Evolutionary conservation across 2,113 vertebrate species (phyloP).

Genomic region (Hemiscyllium ocellatum): DNA sequence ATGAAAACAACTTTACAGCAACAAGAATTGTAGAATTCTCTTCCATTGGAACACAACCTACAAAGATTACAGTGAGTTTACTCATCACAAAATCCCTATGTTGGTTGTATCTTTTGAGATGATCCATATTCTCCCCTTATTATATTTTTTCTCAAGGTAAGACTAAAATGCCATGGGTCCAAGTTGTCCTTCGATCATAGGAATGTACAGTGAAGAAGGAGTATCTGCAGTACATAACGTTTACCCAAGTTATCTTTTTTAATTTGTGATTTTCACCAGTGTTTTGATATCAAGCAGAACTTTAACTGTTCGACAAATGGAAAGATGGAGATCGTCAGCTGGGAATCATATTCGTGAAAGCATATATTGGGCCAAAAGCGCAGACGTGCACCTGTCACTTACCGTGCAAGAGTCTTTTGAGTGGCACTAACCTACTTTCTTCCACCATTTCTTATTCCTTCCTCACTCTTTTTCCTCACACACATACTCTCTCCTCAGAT

Average conservation of each 20-base stretch:
- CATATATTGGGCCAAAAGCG: not conserved
- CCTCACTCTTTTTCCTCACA: not conserved
- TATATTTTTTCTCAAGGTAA: not conserved
- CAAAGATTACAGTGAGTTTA: not conserved
- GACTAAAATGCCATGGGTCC: not conserved
- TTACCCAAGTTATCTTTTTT: not conserved
- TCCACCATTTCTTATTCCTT: not conserved
- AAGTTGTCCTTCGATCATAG: not conserved
- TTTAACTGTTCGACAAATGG: not conserved
- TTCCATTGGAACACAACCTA: not conserved
- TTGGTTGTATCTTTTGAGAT: not conserved
- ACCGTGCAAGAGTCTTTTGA: no score
- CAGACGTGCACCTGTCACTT: not conserved
- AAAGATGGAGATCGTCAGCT: conserved; percentile 4
- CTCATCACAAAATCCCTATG: not conserved
- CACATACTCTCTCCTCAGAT: not conserved
- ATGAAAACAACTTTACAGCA: not conserved
- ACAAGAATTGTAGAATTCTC: not conserved
- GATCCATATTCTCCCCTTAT: not conserved
- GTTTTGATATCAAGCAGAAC: not conserved
- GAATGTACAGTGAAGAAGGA: not conserved
- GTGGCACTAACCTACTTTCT: not conserved
- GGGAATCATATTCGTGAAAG: not conserved
- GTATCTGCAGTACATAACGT: not conserved
- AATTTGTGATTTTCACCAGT: not conserved